Base-by-base conservation (phyloP, 2,888 invertebrate genomes). In the Lucinisca nassula region DNA sequence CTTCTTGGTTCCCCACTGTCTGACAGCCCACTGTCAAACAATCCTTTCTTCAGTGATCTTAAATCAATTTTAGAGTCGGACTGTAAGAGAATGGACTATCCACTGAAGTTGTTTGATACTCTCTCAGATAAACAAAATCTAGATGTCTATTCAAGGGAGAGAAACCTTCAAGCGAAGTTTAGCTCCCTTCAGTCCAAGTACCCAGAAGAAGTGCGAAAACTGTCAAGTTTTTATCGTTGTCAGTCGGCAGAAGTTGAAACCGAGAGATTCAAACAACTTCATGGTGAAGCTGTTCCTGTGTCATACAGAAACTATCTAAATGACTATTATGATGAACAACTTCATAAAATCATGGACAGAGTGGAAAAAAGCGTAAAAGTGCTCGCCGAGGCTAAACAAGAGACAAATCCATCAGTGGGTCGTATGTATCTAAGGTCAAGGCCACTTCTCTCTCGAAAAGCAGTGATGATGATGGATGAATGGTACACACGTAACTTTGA, bases 401-500 rank as follows among this genome's bases (percentile, higher is more conserved):
- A 87, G n/a, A 80, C 73, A 49, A 49, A 81, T 55, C 73, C 67
- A 51, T 73, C 74, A 30, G 81, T 77, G 58, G 72, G 78, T 14
- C 37, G 72, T 0, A 6, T 67, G 14, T 38, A 37, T 10, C 80
- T 86, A n/a, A 87, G 85, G 30, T 79, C 89, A 27, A 85, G 92
- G 30, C 89, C 92, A 27, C 77, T 89, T 0, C 85, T 92, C 24
- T 91, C 92, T 2, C 84, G 88, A 40, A 87, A 88, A 70, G 91
- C 92, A 4, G 91, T 93, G 0, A 73, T 78, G 10, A 88, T 90
- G 79, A 91, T 93, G 89, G 93, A 93, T 32, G 77, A 88, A 24
- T 95, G 94, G 95, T 95, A 94, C 84, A 83, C 88, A 12, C 61
- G 85, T 51, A 91, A 94, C 85, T 87, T 90, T 58, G 92, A 93